phyloP scores from a whole-genome alignment of 1,140 invertebrate species.

The Leucophenga varia region DNA sequence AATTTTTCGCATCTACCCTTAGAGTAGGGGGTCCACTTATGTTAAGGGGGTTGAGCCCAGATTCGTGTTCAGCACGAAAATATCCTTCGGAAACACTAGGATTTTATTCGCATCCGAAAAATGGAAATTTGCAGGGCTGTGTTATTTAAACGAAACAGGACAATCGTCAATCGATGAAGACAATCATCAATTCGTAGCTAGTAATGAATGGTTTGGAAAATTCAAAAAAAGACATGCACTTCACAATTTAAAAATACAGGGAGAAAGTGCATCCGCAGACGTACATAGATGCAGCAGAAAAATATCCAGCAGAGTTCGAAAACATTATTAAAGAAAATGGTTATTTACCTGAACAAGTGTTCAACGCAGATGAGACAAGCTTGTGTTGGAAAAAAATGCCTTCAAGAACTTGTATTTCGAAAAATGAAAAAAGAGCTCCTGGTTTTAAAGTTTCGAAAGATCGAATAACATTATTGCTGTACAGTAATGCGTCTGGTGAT shows the following conservation, averaged over 20 bases:
- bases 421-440: conserved; percentile 46
- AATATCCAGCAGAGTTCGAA: conserved; percentile 23
- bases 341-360: conserved; percentile 50
- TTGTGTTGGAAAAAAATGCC: conserved; percentile 60
- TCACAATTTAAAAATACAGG: conserved; percentile 33
- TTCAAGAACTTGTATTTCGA: conserved; percentile 49
- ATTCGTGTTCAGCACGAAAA: too few relatives aligned
- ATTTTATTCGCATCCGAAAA: too few relatives aligned
- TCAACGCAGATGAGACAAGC: conserved; percentile 55
- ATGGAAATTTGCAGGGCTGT: too few relatives aligned
- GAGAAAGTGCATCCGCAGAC: conserved; percentile 42
- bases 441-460: conserved; percentile 58
- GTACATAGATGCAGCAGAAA: conserved; percentile 36
- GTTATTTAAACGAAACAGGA: too few relatives aligned
- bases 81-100: too few relatives aligned
- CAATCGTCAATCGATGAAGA: too few relatives aligned
- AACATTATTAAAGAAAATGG: conserved; percentile 27
- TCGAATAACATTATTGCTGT: too few relatives aligned
- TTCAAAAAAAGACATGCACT: conserved; percentile 38
- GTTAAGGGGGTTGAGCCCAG: too few relatives aligned
- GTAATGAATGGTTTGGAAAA: conserved; percentile 50
- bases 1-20: too few relatives aligned
- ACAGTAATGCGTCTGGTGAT: too few relatives aligned
- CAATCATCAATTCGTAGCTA: too few relatives aligned
- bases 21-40: too few relatives aligned